A percentile compares a stretch with the other conserved stretches of the same genome.
Conservation (phyloP, 1,140 invertebrate species). For the Pteromalus puparum region DNA sequence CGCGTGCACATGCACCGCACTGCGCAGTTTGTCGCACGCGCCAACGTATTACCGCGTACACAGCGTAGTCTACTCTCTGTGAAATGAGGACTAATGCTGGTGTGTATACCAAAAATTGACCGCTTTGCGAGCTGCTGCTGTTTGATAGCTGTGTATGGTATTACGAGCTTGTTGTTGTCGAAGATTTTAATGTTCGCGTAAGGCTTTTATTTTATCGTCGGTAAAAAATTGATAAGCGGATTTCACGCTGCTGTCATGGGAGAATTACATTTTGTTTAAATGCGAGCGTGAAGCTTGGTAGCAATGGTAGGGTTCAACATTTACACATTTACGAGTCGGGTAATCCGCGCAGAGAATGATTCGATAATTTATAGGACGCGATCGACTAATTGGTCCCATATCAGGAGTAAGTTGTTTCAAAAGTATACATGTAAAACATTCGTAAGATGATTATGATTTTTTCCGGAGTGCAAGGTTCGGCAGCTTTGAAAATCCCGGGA, state of each 20-base stretch:
- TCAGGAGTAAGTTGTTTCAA: background rate
- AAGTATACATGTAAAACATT: background rate
- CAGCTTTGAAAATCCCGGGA: too few relatives aligned
- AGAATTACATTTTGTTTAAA: background rate
- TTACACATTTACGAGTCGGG: background rate
- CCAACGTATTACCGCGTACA: conserved; percentile 55
- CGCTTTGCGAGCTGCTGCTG: background rate
- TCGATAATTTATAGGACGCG: background rate
- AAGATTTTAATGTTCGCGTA: background rate
- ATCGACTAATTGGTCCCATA: background rate
- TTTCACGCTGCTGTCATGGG: background rate
- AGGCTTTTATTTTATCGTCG: background rate
- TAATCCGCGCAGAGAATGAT: background rate
- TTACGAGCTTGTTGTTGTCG: too few relatives aligned
- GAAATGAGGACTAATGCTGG: too few relatives aligned
- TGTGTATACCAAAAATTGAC: background rate
- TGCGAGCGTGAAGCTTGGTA: too few relatives aligned
- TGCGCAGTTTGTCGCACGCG: conserved; percentile 74
- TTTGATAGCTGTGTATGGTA: background rate
- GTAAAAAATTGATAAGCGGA: background rate
- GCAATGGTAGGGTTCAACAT: background rate
- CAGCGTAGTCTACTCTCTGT: background rate
- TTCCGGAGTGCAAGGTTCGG: too few relatives aligned
- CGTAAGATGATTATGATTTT: conserved; percentile 5
- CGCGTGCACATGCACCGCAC: conserved; percentile 64